Conservation (phyloP, 2,797 vertebrate species). For the Hylomyscus alleni region DNA sequence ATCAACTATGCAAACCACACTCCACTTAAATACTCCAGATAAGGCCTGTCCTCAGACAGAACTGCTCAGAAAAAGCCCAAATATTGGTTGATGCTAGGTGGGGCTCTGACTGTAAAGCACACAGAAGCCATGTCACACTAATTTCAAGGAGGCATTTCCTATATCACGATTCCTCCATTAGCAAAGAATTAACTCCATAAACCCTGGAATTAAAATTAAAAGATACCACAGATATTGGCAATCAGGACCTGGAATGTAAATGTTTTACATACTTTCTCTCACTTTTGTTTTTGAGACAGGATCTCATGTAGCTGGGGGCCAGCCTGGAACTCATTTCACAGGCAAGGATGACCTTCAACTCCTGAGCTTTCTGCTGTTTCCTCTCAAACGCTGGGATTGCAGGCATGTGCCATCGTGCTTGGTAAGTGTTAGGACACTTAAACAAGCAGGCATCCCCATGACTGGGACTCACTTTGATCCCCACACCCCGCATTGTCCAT, state of each 20-base stretch:
- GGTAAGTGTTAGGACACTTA: background rate
- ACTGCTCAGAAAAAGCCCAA: background rate
- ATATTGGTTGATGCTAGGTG: background rate
- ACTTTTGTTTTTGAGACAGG: background rate
- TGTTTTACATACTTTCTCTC: background rate
- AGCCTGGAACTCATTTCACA: background rate
- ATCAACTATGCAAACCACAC: background rate
- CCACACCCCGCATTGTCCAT: accelerated
- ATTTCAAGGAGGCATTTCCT: background rate
- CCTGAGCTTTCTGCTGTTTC: too few relatives aligned
- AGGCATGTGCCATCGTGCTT: background rate
- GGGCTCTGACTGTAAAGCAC: background rate
- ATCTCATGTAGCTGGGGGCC: background rate
- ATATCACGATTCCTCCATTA: background rate
- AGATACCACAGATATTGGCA: background rate
- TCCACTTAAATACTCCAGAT: background rate
- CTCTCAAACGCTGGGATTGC: background rate
- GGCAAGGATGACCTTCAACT: background rate
- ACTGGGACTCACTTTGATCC: background rate
- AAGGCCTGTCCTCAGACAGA: background rate
- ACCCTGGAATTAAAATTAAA: background rate
- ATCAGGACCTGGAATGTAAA: background rate
- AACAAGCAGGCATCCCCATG: background rate
- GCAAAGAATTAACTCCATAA: background rate
- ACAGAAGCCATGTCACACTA: background rate